Conservation (phyloP, 2,888 invertebrate species). For the Cybosia mesomella region DNA sequence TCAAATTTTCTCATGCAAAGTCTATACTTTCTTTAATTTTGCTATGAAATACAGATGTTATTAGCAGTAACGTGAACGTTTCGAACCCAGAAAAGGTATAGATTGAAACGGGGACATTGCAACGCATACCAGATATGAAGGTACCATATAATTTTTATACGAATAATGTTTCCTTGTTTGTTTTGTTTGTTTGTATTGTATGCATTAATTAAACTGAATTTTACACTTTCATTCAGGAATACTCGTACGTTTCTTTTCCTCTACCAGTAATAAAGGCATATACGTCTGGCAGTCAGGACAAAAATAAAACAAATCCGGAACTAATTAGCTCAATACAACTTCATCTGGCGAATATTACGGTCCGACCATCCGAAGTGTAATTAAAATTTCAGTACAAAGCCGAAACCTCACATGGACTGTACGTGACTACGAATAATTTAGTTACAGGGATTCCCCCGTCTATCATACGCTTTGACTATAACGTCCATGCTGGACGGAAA, state of each 20-base stretch:
- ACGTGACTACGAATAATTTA: slow-evolving; percentile 84
- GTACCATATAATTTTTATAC: too few species aligned
- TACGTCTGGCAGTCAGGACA: neutral
- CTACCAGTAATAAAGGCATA: neutral
- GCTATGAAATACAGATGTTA: too few species aligned
- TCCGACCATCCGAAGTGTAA: slow-evolving; percentile 57
- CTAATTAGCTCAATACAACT: slow-evolving; percentile 41
- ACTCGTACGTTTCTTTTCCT: too few species aligned
- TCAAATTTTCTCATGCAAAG: neutral
- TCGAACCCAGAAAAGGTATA: too few species aligned
- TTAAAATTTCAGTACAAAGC: slow-evolving; percentile 83
- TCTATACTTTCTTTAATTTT: neutral
- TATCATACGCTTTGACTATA: slow-evolving; percentile 69
- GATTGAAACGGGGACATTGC: too few species aligned
- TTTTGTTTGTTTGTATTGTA: too few species aligned
- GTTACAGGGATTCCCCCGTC: slow-evolving; percentile 72
- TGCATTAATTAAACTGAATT: too few species aligned
- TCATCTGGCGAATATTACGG: slow-evolving; percentile 43
- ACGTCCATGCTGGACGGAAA: slow-evolving; percentile 28
- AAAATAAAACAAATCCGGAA: slow-evolving; percentile 23
- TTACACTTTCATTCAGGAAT: too few species aligned
- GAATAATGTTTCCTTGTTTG: too few species aligned
- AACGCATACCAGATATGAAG: too few species aligned
- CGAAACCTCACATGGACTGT: slow-evolving; percentile 67
- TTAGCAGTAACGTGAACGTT: neutral